A percentile compares a stretch with the other conserved stretches of the same genome.
Conservation (phyloP, 2,113 vertebrate genomes). For the Melanostigma gelatinosum region DNA sequence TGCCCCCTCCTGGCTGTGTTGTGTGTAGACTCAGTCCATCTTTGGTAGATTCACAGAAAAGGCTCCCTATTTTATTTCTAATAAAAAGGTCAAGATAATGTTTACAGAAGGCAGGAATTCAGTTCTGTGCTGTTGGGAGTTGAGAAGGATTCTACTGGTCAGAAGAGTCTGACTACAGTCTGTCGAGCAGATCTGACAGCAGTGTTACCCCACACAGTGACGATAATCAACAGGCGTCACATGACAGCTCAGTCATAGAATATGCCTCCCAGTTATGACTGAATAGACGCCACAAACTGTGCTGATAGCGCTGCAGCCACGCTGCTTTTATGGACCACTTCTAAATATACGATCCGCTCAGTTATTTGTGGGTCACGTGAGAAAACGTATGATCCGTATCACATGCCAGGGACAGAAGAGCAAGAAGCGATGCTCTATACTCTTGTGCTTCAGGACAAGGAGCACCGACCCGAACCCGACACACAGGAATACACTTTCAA, state of each 20-base stretch:
- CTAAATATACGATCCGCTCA: background rate
- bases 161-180: background rate
- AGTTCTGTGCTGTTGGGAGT: background rate
- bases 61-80: background rate
- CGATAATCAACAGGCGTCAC: background rate
- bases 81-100: constrained; percentile 2
- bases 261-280: background rate
- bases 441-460: no score
- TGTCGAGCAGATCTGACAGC: no score
- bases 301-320: background rate
- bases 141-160: background rate
- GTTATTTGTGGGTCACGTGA: no score
- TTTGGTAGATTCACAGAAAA: background rate
- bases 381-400: no score
- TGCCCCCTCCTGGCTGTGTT: constrained; percentile 65
- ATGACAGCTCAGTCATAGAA: background rate
- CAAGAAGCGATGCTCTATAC: no score
- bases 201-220: background rate
- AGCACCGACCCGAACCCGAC: no score
- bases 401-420: no score
- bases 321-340: no score
- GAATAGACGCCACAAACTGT: background rate
- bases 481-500: no score
- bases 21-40: background rate
- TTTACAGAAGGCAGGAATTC: background rate